Conservation (phyloP, 2,113 vertebrate genomes). For the Cisticola juncidis region DNA sequence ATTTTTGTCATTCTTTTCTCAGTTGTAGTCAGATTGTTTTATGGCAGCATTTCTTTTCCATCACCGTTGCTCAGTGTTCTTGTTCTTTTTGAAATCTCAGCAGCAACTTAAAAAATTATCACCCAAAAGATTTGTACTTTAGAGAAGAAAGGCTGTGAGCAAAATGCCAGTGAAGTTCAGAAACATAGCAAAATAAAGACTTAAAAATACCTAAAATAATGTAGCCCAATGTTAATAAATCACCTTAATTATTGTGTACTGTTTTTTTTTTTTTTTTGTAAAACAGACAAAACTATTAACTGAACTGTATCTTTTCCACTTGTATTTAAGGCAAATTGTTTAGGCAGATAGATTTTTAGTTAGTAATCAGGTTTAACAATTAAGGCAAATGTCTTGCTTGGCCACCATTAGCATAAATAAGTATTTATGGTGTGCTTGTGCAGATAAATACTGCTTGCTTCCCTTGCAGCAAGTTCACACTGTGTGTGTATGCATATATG, state of each 20-base stretch:
- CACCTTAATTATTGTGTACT: background rate
- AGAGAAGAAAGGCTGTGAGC: background rate
- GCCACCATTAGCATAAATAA: background rate
- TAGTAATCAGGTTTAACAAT: background rate
- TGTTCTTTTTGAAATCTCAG: background rate
- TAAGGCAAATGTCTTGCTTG: background rate
- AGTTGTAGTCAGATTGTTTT: background rate
- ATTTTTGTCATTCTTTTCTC: slow-evolving; percentile 8
- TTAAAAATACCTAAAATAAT: background rate
- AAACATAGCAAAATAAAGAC: background rate
- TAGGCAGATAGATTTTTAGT: background rate
- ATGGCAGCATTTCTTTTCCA: background rate
- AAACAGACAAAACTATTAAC: background rate
- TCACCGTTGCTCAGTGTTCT: background rate
- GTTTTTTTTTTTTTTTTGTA: background rate
- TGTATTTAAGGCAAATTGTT: background rate
- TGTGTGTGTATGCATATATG: background rate
- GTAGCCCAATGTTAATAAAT: background rate
- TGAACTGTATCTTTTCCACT: background rate
- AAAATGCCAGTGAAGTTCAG: background rate
- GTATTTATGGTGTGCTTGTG: background rate
- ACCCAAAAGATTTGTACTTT: background rate
- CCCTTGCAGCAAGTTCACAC: background rate
- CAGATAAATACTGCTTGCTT: background rate
- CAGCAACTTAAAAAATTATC: background rate